Base-by-base conservation (phyloP, 2,888 invertebrate genomes). In the Slavum lentiscoides region DNA sequence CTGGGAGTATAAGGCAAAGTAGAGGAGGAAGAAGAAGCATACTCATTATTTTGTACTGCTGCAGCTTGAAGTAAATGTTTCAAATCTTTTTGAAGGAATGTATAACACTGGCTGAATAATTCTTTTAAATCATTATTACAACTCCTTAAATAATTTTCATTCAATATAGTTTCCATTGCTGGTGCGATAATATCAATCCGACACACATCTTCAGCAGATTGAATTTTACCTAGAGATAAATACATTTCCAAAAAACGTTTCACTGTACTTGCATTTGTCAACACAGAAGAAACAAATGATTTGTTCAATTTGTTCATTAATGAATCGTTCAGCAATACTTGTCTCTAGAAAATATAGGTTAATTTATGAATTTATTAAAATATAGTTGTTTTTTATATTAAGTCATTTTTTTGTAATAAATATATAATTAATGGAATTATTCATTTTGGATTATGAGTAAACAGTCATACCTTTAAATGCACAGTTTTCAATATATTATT, bases 61-160 rank as follows among this genome's bases (percentile, higher is more conserved):
- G 8, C 87, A 87, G 53, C 87, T 84, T 86, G 85, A 58, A 87
- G 83, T 58, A 88, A 83, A 83, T 86, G 85, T 83, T 86, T 91
- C 85, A 94, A 88, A 84, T 92, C 90, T 53, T 88, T 88, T 74
- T 93, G 91, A 84, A 96, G 88, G 85, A 96, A 91, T 73, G 90
- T 88, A 62, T 95, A 86, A 69, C 94, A 89, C 86, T 90, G 91
- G 39, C 89, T 87, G 86, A 93, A 96, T 83, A 96, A 90, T 74
- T 91, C 91, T 84, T 90, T 87, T 37, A 95, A 87, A 59, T 92
- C 92, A 82, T 90, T 88, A 74, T 89, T 89, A 84, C 90, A 89
- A 84, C 88, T 89, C 85, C 90, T 90, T 82, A 92, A 85, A 66
- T 89, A 88, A 72, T 89, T 88, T 86, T 93, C 92, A 82, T 90